Conservation (phyloP, 2,888 invertebrate species). For the Chymomyza procnemis region DNA sequence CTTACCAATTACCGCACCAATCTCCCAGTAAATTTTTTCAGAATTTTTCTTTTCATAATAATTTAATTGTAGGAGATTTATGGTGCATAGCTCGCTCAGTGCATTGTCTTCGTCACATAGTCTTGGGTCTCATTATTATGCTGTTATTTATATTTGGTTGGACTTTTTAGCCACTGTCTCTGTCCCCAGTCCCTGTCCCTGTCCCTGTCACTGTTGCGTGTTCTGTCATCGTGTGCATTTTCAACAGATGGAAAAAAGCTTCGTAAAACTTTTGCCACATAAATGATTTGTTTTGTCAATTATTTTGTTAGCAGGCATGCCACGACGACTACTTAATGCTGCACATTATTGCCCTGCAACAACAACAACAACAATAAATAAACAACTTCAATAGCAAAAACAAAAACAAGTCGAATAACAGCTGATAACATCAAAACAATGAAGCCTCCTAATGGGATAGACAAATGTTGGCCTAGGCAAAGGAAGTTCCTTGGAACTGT, state of each 20-base stretch:
- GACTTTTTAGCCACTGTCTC: conserved; percentile 12
- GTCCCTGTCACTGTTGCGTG: conserved; percentile 61
- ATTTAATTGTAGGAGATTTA: background rate
- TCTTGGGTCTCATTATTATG: conserved; percentile 42
- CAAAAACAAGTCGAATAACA: conserved; percentile 25
- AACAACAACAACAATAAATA: conserved; percentile 9
- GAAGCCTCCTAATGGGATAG: background rate
- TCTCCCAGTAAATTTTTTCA: no score
- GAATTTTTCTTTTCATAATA: conserved; percentile 16
- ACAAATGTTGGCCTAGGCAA: background rate
- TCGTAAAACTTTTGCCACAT: conserved; percentile 63
- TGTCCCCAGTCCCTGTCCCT: conserved; percentile 30
- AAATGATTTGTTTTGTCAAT: conserved; percentile 74
- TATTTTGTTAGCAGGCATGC: conserved; percentile 71
- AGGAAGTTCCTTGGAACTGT: background rate
- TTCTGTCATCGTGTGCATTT: conserved; percentile 60
- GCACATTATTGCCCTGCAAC: conserved; percentile 9
- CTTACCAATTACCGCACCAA: no score
- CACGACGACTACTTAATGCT: conserved; percentile 32
- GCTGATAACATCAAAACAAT: conserved; percentile 71
- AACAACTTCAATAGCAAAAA: background rate
- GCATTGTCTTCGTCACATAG: background rate
- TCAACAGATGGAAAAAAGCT: conserved; percentile 27
- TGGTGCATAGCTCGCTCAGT: background rate
- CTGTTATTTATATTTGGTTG: conserved; percentile 53